phyloP scores from a whole-genome alignment of 2,888 invertebrate genomes.

The Sarcophaga carnaria region DNA sequence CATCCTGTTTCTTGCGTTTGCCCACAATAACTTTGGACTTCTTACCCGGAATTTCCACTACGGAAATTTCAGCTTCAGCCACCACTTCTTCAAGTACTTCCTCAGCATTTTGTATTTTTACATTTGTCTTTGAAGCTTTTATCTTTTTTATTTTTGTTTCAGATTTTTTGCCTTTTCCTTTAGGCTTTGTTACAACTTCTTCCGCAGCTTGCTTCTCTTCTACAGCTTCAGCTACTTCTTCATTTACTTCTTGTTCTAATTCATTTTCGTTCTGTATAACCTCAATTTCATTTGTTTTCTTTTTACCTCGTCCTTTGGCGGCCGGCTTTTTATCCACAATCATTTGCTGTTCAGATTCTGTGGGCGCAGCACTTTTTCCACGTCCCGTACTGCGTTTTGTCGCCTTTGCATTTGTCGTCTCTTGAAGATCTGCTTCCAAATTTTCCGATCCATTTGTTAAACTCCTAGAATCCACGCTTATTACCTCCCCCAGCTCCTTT shows the following conservation, averaged over 20 bases:
- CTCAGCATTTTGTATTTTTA: constrained; percentile 13
- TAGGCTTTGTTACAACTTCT: constrained; percentile 58
- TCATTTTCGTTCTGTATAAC: constrained; percentile 55
- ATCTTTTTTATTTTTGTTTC: constrained; percentile 36
- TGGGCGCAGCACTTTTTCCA: constrained; percentile 30
- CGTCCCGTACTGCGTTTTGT: constrained; percentile 54
- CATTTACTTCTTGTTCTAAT: constrained; percentile 6
- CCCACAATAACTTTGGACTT: neutral
- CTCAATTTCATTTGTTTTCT: constrained; percentile 58
- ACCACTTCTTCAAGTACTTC: constrained; percentile 5
- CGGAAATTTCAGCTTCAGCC: constrained; percentile 31
- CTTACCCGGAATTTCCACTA: constrained; percentile 29
- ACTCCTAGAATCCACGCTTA: constrained; percentile 16
- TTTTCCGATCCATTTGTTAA: constrained; percentile 31
- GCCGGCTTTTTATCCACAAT: constrained; percentile 45
- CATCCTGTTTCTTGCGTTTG: constrained; percentile 65
- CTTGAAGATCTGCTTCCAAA: constrained; percentile 2
- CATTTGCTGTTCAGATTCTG: constrained; percentile 31
- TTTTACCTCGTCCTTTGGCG: constrained; percentile 55
- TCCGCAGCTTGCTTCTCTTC: constrained; percentile 10
- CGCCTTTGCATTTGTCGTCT: neutral
- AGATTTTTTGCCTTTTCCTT: constrained; percentile 70
- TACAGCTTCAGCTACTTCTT: constrained; percentile 7
- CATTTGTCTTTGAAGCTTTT: constrained; percentile 14
- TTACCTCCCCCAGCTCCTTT: constrained; percentile 31